Evolutionary conservation across 1,140 invertebrate species (phyloP), one percentile per base, ranked within the genome.

Genomic region (Hyles euphorbiae): DNA sequence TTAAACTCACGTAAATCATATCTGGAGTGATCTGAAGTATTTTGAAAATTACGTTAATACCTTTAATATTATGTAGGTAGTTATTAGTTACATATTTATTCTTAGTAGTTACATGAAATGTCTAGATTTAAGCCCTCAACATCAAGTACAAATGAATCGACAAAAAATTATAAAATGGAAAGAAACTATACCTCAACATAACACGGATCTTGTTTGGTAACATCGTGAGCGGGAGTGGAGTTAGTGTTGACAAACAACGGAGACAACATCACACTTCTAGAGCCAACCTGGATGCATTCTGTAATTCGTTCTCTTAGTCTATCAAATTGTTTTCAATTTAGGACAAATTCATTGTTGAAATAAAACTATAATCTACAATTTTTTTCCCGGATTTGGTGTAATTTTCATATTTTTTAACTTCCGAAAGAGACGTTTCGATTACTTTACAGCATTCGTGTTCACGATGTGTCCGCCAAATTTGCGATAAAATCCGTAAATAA

Each of bases 1-100:
- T 56, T 5, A 82, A 12, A 0, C 66, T 49, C n/a, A 71, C 69
- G 53, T 61, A 64, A 46, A 82, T 76, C 74, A 82, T 82, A 56
- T 82, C 72, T 22, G 76, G 76, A 2, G 71, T 66, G 43, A 82
- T 62, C 77, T 82, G 58, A 3, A 48, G 5, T n/a, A 5, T 5
- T 10, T 5, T 10, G 8, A 48, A 10, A n/a, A 10, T n/a, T 48
- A 22, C 22, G 22, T 22, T 22, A 22, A 22, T 22, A 22, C 22
- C 22, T 22, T 22, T 22, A 22, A 22, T 22, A 22, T 22, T 22
- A 22, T 22, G 22, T 22, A 22, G 22, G 22, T 22, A 22, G n/a
- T n/a, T n/a, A n/a, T n/a, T n/a, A n/a, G 22, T 22, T 22, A 22
- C 22, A 22, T 22, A 22, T 22, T 48, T n/a, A 48, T 9, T 5